Conservation (phyloP, 2,888 invertebrate genomes). For the Dexiosoma caninum region DNA sequence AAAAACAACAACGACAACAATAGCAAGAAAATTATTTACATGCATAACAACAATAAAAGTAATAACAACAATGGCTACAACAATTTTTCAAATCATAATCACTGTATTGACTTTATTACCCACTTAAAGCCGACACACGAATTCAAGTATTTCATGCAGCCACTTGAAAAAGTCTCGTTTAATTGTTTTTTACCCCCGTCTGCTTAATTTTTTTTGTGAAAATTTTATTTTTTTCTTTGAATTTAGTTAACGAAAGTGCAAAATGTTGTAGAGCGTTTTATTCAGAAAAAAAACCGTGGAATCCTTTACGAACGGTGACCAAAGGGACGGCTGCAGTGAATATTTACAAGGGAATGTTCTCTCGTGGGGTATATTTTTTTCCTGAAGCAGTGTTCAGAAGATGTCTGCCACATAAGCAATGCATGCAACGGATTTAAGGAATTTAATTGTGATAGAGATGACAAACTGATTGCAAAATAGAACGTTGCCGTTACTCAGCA, state of each 20-base stretch:
- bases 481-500: too few species aligned
- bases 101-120: constrained; percentile 18
- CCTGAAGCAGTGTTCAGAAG: too few species aligned
- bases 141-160: not conserved
- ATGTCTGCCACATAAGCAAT: too few species aligned
- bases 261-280: constrained; percentile 48
- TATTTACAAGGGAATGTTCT: too few species aligned
- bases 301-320: not conserved
- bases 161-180: not conserved
- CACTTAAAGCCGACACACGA: not conserved
- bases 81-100: constrained; percentile 31
- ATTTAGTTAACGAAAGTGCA: constrained; percentile 57
- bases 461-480: too few species aligned
- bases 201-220: not conserved
- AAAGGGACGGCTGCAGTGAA: too few species aligned
- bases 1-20: constrained; percentile 22
- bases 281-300: not conserved
- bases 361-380: too few species aligned
- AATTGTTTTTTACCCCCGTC: not conserved
- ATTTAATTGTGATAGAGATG: too few species aligned
- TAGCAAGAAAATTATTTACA: constrained; percentile 10
- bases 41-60: constrained; percentile 30
- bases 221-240: too few species aligned
- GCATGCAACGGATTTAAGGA: too few species aligned
- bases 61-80: constrained; percentile 6